A percentile compares a stretch with the other conserved stretches of the same genome.
Evolutionary conservation across 2,888 invertebrate species (phyloP).

Genomic region (Gastracanthus pulcherrimus): DNA sequence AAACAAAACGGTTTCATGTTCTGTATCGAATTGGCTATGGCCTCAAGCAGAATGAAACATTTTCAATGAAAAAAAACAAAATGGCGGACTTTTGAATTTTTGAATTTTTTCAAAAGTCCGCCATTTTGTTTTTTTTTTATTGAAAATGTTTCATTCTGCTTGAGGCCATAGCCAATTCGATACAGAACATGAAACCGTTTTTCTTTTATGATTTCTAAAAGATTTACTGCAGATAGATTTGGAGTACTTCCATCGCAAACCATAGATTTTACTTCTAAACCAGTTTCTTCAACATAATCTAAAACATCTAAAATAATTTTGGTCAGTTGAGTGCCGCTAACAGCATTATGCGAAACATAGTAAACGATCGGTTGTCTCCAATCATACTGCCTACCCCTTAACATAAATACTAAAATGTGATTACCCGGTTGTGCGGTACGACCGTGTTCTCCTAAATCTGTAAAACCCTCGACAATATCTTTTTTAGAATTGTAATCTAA

Average conservation of each 20-base stretch:
- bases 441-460: too few relatives aligned
- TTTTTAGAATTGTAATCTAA: slow-evolving; percentile 59
- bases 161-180: too few relatives aligned
- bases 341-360: slow-evolving; percentile 56
- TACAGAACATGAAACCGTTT: too few relatives aligned
- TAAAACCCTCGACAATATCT: slow-evolving; percentile 62
- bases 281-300: slow-evolving; percentile 34
- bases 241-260: slow-evolving; percentile 53
- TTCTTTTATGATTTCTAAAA: slow-evolving; percentile 57
- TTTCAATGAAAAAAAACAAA: too few relatives aligned
- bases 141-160: too few relatives aligned
- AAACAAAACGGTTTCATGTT: too few relatives aligned
- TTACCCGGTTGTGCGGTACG: slow-evolving; percentile 57
- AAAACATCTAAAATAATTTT: slow-evolving; percentile 55
- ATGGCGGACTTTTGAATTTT: too few relatives aligned
- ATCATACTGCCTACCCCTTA: slow-evolving; percentile 57
- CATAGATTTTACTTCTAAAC: slow-evolving; percentile 58
- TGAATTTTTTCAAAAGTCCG: too few relatives aligned
- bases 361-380: slow-evolving; percentile 64
- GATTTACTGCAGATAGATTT: slow-evolving; percentile 57
- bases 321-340: slow-evolving; percentile 37
- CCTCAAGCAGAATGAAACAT: too few relatives aligned
- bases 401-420: slow-evolving; percentile 63
- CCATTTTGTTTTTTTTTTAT: too few relatives aligned
- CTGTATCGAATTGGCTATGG: too few relatives aligned